Conservation (phyloP, 2,888 invertebrate species). For the Exephanes ischioxanthus region DNA sequence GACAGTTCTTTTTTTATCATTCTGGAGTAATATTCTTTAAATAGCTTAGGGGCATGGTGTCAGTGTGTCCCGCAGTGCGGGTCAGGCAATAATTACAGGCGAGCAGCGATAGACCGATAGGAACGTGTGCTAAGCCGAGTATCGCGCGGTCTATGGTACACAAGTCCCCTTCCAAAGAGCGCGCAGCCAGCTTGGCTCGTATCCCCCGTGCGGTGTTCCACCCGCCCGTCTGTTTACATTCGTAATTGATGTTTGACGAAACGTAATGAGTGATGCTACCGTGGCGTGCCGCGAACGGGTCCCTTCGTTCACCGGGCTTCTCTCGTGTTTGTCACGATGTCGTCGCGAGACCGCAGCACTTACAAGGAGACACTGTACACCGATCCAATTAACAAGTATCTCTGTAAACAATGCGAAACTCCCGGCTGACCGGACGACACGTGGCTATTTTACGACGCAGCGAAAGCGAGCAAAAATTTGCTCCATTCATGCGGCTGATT, state of each 20-base stretch:
- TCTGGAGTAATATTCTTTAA: conserved; percentile 8
- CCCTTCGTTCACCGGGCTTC: background rate
- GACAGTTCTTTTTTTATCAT: background rate
- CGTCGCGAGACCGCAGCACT: conserved; percentile 15
- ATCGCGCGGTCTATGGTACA: conserved; percentile 27
- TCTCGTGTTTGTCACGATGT: conserved; percentile 46
- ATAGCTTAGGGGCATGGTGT: conserved; percentile 68
- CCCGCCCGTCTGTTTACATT: conserved; percentile 74
- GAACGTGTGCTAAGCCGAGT: conserved; percentile 44
- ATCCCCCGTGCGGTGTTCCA: conserved; percentile 40
- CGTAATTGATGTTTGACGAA: conserved; percentile 80
- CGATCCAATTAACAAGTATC: conserved; percentile 42
- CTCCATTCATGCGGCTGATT: background rate
- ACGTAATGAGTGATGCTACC: conserved; percentile 59
- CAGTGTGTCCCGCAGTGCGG: conserved; percentile 68
- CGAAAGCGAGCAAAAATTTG: background rate
- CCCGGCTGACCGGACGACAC: background rate
- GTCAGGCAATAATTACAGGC: conserved; percentile 70
- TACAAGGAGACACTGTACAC: conserved; percentile 9
- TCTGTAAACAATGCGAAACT: conserved; percentile 27
- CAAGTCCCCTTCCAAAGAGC: conserved; percentile 27
- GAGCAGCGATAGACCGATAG: conserved; percentile 15
- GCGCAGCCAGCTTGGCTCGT: conserved; percentile 10
- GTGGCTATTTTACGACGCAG: background rate
- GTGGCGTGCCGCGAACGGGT: conserved; percentile 1